These are phyloP conservation scores for Eurytoma californica DNA, from an alignment of 2,888 invertebrate species.

Conservation along the genomic window DNA sequence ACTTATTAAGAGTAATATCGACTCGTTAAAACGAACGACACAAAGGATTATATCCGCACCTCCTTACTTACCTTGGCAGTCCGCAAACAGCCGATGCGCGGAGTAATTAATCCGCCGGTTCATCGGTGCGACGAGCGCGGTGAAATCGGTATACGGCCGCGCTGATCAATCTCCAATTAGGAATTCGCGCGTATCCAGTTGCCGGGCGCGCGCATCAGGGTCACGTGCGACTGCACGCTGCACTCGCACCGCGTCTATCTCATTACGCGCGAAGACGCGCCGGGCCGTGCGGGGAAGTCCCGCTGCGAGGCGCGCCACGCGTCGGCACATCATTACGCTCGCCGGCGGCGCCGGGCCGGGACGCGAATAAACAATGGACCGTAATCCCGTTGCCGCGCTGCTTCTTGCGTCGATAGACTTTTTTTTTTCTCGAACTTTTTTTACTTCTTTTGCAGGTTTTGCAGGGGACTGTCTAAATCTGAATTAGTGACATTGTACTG, in stretches of 20 bases:
- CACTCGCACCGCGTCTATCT: conserved; percentile 5
- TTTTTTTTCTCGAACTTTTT: no score
- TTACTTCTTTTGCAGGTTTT: no score
- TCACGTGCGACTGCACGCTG: background rate
- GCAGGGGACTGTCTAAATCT: background rate
- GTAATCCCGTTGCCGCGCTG: conserved; percentile 11
- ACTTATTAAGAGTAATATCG: no score
- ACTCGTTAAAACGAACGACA: no score
- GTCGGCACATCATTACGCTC: conserved; percentile 74
- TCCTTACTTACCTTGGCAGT: no score
- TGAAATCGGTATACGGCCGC: background rate
- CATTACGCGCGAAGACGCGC: conserved; percentile 16
- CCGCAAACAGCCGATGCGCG: no score
- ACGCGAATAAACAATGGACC: conserved; percentile 21
- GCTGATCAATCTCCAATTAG: conserved; percentile 52
- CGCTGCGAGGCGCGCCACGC: conserved; percentile 72
- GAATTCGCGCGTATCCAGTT: conserved; percentile 17
- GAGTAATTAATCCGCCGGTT: no score
- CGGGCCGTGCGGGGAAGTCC: conserved; percentile 54
- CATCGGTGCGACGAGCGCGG: no score
- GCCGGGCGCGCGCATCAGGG: background rate
- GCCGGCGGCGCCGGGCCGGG: conserved; percentile 56
- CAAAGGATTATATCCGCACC: no score
- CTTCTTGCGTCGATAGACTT: background rate
- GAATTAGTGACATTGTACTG: no score